These are phyloP conservation scores for Strongylocentrotus purpuratus DNA, from an alignment of 35 echinoderm and acorn worm genomes.

Conservation along the genomic window DNA sequence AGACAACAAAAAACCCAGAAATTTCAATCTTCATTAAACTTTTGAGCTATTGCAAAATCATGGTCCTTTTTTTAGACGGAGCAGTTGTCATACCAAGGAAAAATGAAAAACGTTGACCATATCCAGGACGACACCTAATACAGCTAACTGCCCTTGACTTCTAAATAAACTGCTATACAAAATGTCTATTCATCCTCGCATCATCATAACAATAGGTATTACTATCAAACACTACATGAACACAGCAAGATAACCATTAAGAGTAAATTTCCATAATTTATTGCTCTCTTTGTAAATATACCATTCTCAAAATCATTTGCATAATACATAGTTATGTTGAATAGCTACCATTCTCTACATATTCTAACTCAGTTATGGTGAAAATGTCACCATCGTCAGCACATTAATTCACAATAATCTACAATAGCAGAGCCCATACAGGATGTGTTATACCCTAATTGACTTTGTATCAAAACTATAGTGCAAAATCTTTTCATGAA, in stretches of 20 bases:
- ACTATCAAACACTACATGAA: neutral
- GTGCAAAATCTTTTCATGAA: neutral
- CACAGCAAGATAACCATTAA: neutral
- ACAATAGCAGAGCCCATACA: neutral
- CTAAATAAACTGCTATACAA: no score
- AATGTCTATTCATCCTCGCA: no score
- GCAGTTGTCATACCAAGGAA: no score
- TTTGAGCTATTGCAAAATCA: no score
- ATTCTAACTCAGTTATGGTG: neutral
- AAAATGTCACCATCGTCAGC: neutral
- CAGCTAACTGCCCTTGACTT: no score
- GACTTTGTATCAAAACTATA: neutral
- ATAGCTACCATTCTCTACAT: neutral
- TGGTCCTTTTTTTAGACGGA: no score
- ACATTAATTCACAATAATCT: neutral
- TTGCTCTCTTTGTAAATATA: slow-evolving; percentile 29
- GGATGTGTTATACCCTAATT: neutral
- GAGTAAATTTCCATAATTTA: slow-evolving; percentile 32
- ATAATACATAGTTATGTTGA: neutral
- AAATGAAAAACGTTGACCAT: no score
- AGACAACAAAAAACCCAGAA: no score
- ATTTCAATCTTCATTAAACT: no score
- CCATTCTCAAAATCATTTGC: slow-evolving; percentile 11
- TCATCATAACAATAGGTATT: no score
- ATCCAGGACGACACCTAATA: no score